phyloP scores from a whole-genome alignment of 2,113 vertebrate species.

The Ptyas mucosa region DNA sequence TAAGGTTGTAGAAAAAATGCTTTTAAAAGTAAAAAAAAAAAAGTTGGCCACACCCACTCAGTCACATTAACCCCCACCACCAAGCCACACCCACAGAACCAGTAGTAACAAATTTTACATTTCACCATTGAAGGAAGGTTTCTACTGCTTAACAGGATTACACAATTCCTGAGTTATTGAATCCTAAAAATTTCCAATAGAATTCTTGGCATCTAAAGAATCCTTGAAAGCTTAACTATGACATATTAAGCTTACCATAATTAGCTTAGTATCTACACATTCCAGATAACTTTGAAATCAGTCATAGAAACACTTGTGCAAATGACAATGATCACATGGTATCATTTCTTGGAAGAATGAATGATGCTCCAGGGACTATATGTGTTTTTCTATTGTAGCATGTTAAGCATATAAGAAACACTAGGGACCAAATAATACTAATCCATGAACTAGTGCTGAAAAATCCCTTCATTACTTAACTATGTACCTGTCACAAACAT shows the following conservation, averaged over 20 bases:
- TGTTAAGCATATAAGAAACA: constrained; percentile 14
- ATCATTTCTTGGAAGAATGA: constrained; percentile 24
- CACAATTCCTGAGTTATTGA: constrained; percentile 28
- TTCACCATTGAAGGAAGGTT: constrained; percentile 6
- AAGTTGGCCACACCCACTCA: too few relatives aligned
- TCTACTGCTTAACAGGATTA: constrained; percentile 48
- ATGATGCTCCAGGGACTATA: neutral
- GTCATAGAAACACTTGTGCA: constrained; percentile 18
- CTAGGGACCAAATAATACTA: neutral
- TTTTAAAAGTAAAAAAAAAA: too few relatives aligned
- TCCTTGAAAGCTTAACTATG: neutral
- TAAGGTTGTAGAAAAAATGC: too few relatives aligned
- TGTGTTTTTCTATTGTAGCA: neutral
- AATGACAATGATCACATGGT: neutral
- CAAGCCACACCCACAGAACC: too few relatives aligned
- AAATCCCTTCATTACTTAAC: constrained; percentile 8
- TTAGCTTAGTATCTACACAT: neutral
- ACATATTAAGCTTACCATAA: neutral
- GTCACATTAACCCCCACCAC: too few relatives aligned
- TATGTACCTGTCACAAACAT: neutral
- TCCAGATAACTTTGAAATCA: constrained; percentile 19
- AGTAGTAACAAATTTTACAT: too few relatives aligned
- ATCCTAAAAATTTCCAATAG: constrained; percentile 29
- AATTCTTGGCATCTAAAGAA: constrained; percentile 26
- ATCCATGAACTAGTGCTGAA: neutral